phyloP scores from a whole-genome alignment of 2,888 invertebrate genomes.

The Drosophila antonietae region DNA sequence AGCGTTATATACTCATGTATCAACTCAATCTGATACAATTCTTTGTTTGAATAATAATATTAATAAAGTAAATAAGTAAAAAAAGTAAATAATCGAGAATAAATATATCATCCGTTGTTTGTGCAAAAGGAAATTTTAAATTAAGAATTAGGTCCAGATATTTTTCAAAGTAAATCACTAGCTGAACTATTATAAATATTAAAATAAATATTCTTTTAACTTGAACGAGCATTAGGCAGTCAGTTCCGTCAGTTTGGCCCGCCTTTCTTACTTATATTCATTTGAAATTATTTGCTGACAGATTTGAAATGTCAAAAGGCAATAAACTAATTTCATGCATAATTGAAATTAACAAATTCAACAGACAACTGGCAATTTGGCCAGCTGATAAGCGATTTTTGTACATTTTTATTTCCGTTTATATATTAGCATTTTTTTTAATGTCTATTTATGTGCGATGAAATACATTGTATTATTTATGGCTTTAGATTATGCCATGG shows the following conservation, averaged over 20 bases:
- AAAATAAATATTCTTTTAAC: too few species aligned
- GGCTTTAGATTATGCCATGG: conserved; percentile 29
- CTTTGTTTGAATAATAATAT: too few species aligned
- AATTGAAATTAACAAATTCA: conserved; percentile 82
- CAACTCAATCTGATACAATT: background rate
- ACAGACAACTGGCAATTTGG: conserved; percentile 52
- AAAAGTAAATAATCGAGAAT: too few species aligned
- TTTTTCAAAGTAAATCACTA: too few species aligned
- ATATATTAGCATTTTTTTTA: conserved; percentile 17
- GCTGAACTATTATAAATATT: too few species aligned
- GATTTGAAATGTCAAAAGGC: conserved; percentile 77
- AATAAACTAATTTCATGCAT: conserved; percentile 82
- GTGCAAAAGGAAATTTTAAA: background rate
- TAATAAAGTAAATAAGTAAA: too few species aligned
- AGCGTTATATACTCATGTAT: background rate
- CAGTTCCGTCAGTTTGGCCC: background rate
- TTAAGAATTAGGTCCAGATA: too few species aligned
- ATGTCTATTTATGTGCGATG: conserved; percentile 3
- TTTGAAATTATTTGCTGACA: conserved; percentile 37
- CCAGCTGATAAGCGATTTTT: conserved; percentile 50
- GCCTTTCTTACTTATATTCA: background rate
- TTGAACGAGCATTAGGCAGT: background rate
- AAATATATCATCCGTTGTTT: too few species aligned
- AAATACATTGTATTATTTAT: conserved; percentile 65
- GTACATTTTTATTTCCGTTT: conserved; percentile 21